Conservation (phyloP, 2,113 vertebrate species). For the Rallus limicola region DNA sequence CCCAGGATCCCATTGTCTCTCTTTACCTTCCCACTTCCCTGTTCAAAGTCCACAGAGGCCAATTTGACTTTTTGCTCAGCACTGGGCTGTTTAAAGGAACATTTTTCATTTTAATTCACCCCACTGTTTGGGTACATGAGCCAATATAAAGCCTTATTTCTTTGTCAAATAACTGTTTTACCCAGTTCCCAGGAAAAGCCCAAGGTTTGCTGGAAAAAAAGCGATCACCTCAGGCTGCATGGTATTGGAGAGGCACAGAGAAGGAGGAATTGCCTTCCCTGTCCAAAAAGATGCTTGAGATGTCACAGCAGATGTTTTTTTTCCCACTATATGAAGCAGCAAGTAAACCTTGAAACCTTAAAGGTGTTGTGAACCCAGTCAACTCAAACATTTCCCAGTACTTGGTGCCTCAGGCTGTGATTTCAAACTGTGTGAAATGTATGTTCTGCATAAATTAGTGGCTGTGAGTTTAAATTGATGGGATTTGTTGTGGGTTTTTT, state of each 20-base stretch:
- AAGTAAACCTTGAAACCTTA: not conserved
- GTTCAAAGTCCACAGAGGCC: not conserved
- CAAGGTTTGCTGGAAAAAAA: not conserved
- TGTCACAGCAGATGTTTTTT: not conserved
- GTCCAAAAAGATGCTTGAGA: not conserved
- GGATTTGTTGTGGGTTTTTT: not conserved
- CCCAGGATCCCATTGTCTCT: too few species aligned
- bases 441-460: not conserved
- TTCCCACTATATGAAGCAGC: not conserved
- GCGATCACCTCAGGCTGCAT: fast-evolving
- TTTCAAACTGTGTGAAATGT: not conserved
- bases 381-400: not conserved
- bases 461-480: not conserved
- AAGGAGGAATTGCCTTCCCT: not conserved
- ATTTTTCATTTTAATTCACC: not conserved
- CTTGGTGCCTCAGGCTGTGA: not conserved
- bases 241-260: not conserved
- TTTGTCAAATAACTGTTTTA: not conserved
- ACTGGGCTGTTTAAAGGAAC: not conserved
- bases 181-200: not conserved
- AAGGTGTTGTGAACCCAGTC: not conserved
- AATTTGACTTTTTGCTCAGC: not conserved
- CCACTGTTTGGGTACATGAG: not conserved
- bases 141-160: not conserved
- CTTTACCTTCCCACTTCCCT: not conserved